phyloP scores from a whole-genome alignment of 2,113 vertebrate genomes.

The Columba janthina region DNA sequence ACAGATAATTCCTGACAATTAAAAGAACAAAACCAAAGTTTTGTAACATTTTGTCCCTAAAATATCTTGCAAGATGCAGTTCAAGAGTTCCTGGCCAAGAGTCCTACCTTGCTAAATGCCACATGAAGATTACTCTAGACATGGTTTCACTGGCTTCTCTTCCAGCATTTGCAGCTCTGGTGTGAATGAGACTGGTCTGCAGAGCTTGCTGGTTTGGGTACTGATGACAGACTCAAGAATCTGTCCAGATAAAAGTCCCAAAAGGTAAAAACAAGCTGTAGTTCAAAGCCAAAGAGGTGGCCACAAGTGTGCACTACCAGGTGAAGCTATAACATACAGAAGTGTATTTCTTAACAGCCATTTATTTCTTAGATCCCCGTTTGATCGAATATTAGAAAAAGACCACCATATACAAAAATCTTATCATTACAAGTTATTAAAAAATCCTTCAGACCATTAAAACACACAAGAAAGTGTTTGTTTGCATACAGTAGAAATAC shows the following conservation, averaged over 20 bases:
- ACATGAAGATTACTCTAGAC: background rate
- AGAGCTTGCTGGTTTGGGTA: background rate
- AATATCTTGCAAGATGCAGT: conserved; percentile 7
- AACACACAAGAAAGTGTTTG: conserved; percentile 26
- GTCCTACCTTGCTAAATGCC: conserved; percentile 18
- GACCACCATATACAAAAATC: conserved; percentile 51
- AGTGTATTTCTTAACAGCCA: background rate
- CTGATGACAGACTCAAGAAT: background rate
- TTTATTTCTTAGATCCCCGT: background rate
- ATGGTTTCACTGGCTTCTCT: conserved; percentile 14
- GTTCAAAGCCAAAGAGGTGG: background rate
- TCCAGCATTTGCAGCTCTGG: background rate
- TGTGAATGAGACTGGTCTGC: background rate
- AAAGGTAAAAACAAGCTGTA: background rate
- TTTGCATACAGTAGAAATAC: conserved; percentile 59
- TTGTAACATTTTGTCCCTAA: conserved; percentile 18
- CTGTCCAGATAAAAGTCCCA: background rate
- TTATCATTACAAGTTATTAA: conserved; percentile 37
- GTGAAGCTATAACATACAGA: background rate
- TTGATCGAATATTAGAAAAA: conserved; percentile 36
- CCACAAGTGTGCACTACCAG: background rate
- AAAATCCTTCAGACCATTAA: conserved; percentile 28
- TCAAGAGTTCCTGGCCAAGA: conserved; percentile 3
- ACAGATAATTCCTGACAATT: conserved; percentile 15
- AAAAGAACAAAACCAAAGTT: conserved; percentile 2